Conservation (phyloP, 2,888 invertebrate genomes). For the Drosophila neutralis region DNA sequence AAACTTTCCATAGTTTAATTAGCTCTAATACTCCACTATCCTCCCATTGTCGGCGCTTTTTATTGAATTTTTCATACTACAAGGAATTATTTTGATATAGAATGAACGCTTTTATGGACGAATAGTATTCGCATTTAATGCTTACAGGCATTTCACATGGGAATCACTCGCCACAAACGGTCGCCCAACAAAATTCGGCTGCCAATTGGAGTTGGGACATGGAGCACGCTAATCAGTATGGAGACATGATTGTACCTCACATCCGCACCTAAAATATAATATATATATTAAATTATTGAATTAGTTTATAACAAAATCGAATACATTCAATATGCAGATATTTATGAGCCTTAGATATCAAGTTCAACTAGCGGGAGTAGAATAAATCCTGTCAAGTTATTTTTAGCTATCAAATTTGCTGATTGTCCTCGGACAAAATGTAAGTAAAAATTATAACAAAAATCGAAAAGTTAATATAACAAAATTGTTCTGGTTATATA, state of each 20-base stretch:
- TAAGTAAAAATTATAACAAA: background rate
- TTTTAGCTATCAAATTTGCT: background rate
- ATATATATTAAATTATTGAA: background rate
- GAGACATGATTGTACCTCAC: conserved; percentile 51
- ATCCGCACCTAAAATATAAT: conserved; percentile 46
- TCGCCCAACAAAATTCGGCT: conserved; percentile 75
- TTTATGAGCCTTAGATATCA: background rate
- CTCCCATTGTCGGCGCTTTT: conserved; percentile 85
- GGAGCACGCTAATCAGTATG: conserved; percentile 65
- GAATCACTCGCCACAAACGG: conserved; percentile 80
- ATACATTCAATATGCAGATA: background rate
- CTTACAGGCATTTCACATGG: conserved; percentile 84
- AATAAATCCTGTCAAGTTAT: background rate
- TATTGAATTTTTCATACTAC: conserved; percentile 84
- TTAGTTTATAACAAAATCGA: background rate
- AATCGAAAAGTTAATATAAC: no score
- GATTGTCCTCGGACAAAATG: background rate
- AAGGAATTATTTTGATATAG: background rate
- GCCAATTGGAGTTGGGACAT: conserved; percentile 66
- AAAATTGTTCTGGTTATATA: background rate
- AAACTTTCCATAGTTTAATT: conserved; percentile 84
- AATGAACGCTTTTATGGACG: background rate
- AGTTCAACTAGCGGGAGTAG: background rate
- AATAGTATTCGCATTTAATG: conserved; percentile 11
- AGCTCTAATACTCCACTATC: conserved; percentile 84